A percentile compares a stretch with the other conserved stretches of the same genome.
Conservation (phyloP, 2,888 invertebrate species). For the Oligia strigilis region DNA sequence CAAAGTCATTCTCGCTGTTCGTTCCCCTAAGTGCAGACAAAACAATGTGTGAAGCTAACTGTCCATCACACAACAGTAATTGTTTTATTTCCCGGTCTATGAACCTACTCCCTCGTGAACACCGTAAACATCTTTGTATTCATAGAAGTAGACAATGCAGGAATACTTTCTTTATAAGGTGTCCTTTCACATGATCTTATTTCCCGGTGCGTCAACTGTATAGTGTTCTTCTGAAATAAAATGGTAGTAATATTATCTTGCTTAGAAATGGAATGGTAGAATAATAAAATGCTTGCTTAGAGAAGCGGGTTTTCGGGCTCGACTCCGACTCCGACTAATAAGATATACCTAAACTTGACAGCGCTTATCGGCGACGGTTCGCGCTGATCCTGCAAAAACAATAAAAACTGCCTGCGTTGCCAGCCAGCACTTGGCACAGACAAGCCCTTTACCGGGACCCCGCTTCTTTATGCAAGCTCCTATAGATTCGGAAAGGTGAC, state of each 20-base stretch:
- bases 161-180: slow-evolving; percentile 54
- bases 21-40: slow-evolving; percentile 45
- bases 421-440: no score
- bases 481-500: background rate
- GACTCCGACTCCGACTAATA: background rate
- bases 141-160: slow-evolving; percentile 26
- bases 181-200: slow-evolving; percentile 5
- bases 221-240: background rate
- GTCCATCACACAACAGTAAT: slow-evolving; percentile 33
- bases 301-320: background rate
- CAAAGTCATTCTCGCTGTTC: slow-evolving; percentile 18
- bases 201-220: background rate
- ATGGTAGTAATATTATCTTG: background rate
- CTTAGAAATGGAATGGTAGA: no score
- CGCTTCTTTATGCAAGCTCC: background rate
- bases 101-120: slow-evolving; percentile 36
- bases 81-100: slow-evolving; percentile 42
- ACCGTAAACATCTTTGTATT: slow-evolving; percentile 57
- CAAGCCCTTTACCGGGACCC: background rate
- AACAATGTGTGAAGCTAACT: slow-evolving; percentile 48
- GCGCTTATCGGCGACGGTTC: background rate
- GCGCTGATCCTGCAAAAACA: background rate
- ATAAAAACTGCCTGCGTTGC: no score
- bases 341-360: background rate
- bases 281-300: background rate